Evolutionary conservation across 2,888 invertebrate genomes (phyloP).

Genomic region (Diploptera punctata): DNA sequence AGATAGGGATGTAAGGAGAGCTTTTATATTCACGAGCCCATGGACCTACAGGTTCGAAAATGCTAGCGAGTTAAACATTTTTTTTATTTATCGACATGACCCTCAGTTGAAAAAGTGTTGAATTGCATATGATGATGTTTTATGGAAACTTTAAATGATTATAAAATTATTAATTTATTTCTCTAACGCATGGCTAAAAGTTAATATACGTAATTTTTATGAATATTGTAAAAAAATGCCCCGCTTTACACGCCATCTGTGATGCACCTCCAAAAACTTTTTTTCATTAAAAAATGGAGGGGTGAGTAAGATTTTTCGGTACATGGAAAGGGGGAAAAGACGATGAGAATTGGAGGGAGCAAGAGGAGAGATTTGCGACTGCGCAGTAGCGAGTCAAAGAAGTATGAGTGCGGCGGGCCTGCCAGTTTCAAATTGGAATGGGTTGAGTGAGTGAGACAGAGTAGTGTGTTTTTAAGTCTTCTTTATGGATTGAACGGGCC

Average conservation of each 20-base stretch:
- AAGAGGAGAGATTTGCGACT: constrained; percentile 6
- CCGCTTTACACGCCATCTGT: constrained; percentile 35
- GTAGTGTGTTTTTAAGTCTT: constrained; percentile 16
- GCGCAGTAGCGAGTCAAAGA: constrained; percentile 25
- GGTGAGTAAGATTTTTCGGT: constrained; percentile 34
- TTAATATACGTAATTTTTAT: constrained; percentile 13
- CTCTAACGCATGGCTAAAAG: background rate
- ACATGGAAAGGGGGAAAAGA: constrained; percentile 15
- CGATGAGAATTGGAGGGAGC: constrained; percentile 13
- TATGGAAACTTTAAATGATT: too few relatives aligned
- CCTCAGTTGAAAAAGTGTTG: too few relatives aligned
- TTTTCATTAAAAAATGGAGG: constrained; percentile 29
- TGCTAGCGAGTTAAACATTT: too few relatives aligned
- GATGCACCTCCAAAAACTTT: constrained; percentile 22
- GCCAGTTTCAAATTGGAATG: constrained; percentile 39
- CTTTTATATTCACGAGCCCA: too few relatives aligned
- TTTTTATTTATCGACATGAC: too few relatives aligned
- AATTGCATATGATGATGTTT: too few relatives aligned
- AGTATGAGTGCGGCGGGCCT: constrained; percentile 15
- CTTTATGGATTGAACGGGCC: constrained; percentile 39
- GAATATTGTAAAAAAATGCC: constrained; percentile 15
- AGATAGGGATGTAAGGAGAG: too few relatives aligned
- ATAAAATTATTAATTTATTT: too few relatives aligned
- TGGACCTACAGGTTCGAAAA: too few relatives aligned
- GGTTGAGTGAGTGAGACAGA: constrained; percentile 27